A percentile compares a stretch with the other conserved stretches of the same genome.
Evolutionary conservation across 2,888 invertebrate species (phyloP).

Genomic region (Lasioglossum vierecki): DNA sequence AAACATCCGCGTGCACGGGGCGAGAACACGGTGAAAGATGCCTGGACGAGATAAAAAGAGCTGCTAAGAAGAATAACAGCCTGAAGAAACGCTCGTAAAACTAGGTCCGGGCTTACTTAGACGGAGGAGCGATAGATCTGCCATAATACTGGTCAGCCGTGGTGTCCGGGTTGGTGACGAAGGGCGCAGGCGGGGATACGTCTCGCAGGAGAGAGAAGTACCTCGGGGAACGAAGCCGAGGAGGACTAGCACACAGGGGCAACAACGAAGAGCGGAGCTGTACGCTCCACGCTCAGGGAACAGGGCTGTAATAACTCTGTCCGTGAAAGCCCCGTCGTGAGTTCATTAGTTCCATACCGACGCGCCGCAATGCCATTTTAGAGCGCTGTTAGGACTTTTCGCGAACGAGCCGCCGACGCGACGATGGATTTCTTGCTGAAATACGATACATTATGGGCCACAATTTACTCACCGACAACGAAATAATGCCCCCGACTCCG

Average conservation of each 20-base stretch:
- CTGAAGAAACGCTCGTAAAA: conserved; percentile 53
- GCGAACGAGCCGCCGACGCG: conserved; percentile 33
- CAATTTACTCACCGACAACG: neutral
- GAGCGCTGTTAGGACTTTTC: conserved; percentile 75
- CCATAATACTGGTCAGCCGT: conserved; percentile 54
- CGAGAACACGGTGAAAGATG: neutral
- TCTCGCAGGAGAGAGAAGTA: conserved; percentile 49
- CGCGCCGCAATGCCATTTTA: conserved; percentile 78
- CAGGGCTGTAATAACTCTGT: conserved; percentile 78
- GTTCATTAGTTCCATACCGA: conserved; percentile 81
- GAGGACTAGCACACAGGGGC: conserved; percentile 37
- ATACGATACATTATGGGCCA: neutral
- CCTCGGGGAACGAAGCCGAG: conserved; percentile 32
- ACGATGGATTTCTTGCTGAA: conserved; percentile 31
- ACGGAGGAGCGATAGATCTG: conserved; percentile 50
- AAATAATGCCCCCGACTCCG: conserved; percentile 2
- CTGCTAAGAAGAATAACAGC: conserved; percentile 29
- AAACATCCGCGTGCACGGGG: neutral
- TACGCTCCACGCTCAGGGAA: conserved; percentile 21
- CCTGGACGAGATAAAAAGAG: conserved; percentile 28
- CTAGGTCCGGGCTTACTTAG: conserved; percentile 56
- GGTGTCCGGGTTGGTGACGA: conserved; percentile 43
- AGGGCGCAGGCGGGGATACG: conserved; percentile 30
- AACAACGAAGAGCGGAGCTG: conserved; percentile 54
- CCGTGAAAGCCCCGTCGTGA: conserved; percentile 78